Conservation (phyloP, 35 echinoderm and acorn worm species). For the Heliocidaris erythrogramma region DNA sequence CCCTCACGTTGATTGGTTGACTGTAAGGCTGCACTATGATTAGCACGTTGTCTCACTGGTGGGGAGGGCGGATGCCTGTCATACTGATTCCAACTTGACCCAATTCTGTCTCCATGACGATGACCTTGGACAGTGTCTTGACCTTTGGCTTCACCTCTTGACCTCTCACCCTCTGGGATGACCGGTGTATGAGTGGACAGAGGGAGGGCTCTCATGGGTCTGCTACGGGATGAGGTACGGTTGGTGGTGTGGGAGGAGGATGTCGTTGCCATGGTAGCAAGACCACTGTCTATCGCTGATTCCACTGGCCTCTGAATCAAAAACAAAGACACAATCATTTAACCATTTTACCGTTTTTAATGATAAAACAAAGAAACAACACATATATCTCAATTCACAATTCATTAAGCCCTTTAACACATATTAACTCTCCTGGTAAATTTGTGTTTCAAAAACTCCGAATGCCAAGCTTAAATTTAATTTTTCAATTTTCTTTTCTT, state of each 20-base stretch:
- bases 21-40: conserved; percentile 23
- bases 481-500: too few relatives aligned
- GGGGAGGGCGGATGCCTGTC: conserved; percentile 87
- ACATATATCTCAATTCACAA: not conserved
- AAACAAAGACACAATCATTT: not conserved
- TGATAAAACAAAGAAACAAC: not conserved
- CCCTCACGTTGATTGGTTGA: not conserved
- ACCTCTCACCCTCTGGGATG: conserved; percentile 65
- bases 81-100: conserved; percentile 70
- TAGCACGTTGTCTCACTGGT: conserved; percentile 73
- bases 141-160: conserved; percentile 12
- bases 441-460: not conserved
- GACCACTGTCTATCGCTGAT: conserved; percentile 84
- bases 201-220: conserved; percentile 85
- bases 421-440: not conserved
- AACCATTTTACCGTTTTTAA: not conserved
- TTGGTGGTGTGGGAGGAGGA: conserved; percentile 61
- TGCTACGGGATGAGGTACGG: conserved; percentile 59
- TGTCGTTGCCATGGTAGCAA: conserved; percentile 93
- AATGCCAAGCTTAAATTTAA: too few relatives aligned
- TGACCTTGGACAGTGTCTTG: not conserved
- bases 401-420: not conserved
- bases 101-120: conserved; percentile 31
- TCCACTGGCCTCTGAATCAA: conserved; percentile 59
- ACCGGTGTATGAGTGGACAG: conserved; percentile 73